Conservation (phyloP, 2,113 vertebrate genomes). For the Bothrops jararaca region DNA sequence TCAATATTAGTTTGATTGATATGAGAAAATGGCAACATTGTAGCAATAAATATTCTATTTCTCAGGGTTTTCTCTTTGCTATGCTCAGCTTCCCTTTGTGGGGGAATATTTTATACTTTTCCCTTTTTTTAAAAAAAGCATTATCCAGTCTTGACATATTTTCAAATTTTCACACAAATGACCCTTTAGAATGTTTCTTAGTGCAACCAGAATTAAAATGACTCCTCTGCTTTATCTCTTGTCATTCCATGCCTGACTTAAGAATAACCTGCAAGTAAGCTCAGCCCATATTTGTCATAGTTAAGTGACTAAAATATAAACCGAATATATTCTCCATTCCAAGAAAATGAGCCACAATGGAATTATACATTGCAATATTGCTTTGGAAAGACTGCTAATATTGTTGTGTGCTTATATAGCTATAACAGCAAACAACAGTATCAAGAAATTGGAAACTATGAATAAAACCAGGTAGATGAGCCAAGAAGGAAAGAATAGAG, state of each 20-base stretch:
- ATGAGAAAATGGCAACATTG: conserved; percentile 41
- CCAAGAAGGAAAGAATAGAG: background rate
- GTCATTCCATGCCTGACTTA: background rate
- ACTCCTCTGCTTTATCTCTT: background rate
- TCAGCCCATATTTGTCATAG: background rate
- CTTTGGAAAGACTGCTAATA: background rate
- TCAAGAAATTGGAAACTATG: background rate
- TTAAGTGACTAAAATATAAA: background rate
- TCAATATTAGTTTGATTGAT: conserved; percentile 47
- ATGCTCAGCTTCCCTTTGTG: conserved; percentile 4
- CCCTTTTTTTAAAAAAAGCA: background rate
- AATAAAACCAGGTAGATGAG: background rate
- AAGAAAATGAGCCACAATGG: background rate
- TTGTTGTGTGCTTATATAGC: background rate
- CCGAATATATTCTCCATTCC: background rate
- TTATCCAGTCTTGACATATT: background rate
- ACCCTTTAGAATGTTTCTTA: background rate
- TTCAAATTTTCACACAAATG: background rate
- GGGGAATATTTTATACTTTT: conserved; percentile 38
- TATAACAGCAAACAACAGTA: background rate
- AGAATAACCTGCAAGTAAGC: background rate
- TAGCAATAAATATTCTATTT: conserved; percentile 31
- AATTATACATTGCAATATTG: background rate
- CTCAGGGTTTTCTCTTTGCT: conserved; percentile 11
- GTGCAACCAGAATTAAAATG: background rate